A percentile compares a stretch with the other conserved stretches of the same genome.
Conservation (phyloP, 37 sponge, comb jelly and placozoan species). For the Amphimedon queenslandica region DNA sequence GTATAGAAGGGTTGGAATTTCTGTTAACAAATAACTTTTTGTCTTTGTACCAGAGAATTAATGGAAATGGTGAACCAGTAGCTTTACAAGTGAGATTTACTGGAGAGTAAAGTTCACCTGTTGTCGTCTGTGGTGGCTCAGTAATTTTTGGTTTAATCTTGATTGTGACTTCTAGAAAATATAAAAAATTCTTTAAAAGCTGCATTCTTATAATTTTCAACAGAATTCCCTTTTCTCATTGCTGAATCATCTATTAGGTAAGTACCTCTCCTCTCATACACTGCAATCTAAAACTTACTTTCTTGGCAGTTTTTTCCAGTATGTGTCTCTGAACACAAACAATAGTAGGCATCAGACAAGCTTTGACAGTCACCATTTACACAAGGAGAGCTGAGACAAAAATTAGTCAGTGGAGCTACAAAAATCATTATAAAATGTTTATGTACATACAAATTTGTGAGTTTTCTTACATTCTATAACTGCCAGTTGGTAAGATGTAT, state of each 20-base stretch:
- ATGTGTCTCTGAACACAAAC: constrained; percentile 7
- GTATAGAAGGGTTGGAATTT: not conserved
- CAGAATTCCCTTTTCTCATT: too few relatives aligned
- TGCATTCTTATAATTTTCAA: too few relatives aligned
- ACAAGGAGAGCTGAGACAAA: constrained; percentile 7
- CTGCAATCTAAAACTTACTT: too few relatives aligned
- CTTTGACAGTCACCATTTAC: constrained; percentile 25
- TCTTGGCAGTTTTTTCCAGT: constrained; percentile 16
- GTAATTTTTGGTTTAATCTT: not conserved
- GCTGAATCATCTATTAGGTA: not conserved
- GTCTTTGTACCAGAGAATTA: constrained; percentile 52
- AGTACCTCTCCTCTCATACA: too few relatives aligned
- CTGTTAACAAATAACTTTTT: not conserved
- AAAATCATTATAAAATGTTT: too few relatives aligned
- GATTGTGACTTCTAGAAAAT: not conserved
- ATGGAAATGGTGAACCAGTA: constrained; percentile 24
- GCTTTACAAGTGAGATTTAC: constrained; percentile 13
- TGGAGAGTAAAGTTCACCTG: not conserved
- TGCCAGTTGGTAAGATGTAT: not conserved
- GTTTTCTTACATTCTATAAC: too few relatives aligned
- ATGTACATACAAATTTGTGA: too few relatives aligned
- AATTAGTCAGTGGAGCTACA: not conserved
- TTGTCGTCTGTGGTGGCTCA: constrained; percentile 1
- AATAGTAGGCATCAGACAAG: not conserved
- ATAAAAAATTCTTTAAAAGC: too few relatives aligned